phyloP scores from a whole-genome alignment of 37 sponge, comb jelly and placozoan species.

The Ephydatia muelleri region DNA sequence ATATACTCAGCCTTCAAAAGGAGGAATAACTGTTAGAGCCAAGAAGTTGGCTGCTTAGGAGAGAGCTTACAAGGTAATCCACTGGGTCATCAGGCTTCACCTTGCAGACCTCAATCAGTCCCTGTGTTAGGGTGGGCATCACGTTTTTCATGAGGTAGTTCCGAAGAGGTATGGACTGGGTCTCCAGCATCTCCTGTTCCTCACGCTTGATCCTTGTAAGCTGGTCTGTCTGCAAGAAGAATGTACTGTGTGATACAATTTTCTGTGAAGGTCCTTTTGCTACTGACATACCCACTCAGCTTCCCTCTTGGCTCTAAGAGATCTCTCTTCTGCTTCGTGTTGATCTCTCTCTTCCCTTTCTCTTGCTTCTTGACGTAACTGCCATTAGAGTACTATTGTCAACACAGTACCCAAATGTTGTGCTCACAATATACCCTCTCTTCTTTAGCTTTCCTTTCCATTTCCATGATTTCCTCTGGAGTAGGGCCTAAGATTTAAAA shows the following conservation, averaged over 20 bases:
- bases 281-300: slow-evolving; percentile 79
- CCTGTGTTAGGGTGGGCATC: slow-evolving; percentile 92
- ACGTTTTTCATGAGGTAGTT: slow-evolving; percentile 92
- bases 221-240: slow-evolving; percentile 29
- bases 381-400: background rate
- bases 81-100: slow-evolving; percentile 90
- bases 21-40: background rate
- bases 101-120: slow-evolving; percentile 86
- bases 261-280: background rate
- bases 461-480: slow-evolving; percentile 74
- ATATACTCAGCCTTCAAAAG: slow-evolving; percentile 84
- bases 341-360: slow-evolving; percentile 63
- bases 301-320: slow-evolving; percentile 59
- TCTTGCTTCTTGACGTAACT: slow-evolving; percentile 45
- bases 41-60: background rate
- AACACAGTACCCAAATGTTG: background rate
- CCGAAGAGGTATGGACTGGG: slow-evolving; percentile 77
- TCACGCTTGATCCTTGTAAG: slow-evolving; percentile 68
- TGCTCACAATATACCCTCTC: slow-evolving; percentile 27
- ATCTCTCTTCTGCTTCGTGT: slow-evolving; percentile 70
- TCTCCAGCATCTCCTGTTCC: slow-evolving; percentile 83
- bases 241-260: background rate
- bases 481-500: slow-evolving; percentile 69
- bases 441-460: slow-evolving; percentile 49
- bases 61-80: slow-evolving; percentile 83